phyloP scores from a whole-genome alignment of 2,797 vertebrate genomes.

The Enteromius unitaeniatus region DNA sequence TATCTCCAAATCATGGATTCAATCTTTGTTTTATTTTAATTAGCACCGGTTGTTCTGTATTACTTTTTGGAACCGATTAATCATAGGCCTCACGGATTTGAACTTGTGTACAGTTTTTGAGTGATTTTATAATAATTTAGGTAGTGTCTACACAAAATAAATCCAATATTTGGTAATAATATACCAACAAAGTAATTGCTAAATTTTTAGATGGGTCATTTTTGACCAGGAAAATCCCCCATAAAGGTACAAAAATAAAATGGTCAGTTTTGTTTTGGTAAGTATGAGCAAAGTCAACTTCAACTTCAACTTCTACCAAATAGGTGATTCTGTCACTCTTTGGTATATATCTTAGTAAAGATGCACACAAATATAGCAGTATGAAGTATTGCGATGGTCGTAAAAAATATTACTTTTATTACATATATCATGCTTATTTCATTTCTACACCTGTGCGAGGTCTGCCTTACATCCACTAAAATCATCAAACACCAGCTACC shows the following conservation, averaged over 20 bases:
- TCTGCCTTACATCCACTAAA: not conserved
- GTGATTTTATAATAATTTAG: not conserved
- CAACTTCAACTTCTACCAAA: not conserved
- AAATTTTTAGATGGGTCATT: not conserved
- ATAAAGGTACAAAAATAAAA: too few relatives aligned
- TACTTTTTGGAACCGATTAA: not conserved
- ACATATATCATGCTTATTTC: not conserved
- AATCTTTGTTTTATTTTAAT: not conserved
- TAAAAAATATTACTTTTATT: not conserved
- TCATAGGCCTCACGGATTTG: not conserved
- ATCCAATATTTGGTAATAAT: not conserved
- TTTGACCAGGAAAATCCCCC: too few relatives aligned
- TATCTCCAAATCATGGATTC: not conserved
- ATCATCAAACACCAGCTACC: not conserved
- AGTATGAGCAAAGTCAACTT: not conserved
- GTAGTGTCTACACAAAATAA: not conserved
- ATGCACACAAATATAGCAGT: not conserved
- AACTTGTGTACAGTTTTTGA: too few relatives aligned
- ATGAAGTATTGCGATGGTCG: not conserved
- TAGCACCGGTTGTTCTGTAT: not conserved
- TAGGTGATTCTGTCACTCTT: not conserved
- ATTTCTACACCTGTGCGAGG: not conserved
- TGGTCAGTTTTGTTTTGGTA: too few relatives aligned
- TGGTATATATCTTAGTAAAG: not conserved
- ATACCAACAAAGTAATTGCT: not conserved